Base-by-base conservation (phyloP, 2,113 vertebrate genomes). In the Verasper variegatus region DNA sequence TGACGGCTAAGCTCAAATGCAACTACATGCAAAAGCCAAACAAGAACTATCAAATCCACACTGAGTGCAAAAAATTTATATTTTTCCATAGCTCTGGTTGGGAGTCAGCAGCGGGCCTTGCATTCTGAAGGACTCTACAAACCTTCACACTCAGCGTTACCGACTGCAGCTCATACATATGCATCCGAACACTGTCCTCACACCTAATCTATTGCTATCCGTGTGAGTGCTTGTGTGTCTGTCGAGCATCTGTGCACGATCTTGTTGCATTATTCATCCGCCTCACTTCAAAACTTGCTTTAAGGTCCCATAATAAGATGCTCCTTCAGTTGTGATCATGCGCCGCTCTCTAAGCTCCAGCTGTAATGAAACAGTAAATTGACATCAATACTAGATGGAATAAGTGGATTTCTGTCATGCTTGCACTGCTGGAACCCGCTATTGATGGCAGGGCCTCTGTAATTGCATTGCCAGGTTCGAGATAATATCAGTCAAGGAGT, bases 351-450 rank as follows among this genome's bases (percentile, higher is more conserved):
- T 63, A 35, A 71, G 80, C 68, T 82, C 62, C 58, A 7, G 78
- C 67, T 73, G 80, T 86, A 88, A 87, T 89, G 77, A 89, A 92
- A 88, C 80, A 76, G 81, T 76, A 89, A 89, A 92, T 86, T 83
- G 68, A 81, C 84, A 85, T 91, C 87, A 79, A 89, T 88, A 86
- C 78, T 20, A 81, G 83, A 86, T 80, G 86, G 84, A 86, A 91
- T 80, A 76, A 92, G 82, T 86, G 87, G 84, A 88, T 91, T 91
- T 90, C 89, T 91, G 88, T 91, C 86, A 86, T 65, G 74, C 82
- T 74, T 55, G 64, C 81, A n/a, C 87, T 65, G 79, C 86, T 68
- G 81, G 79, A 83, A 72, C 83, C 82, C 52, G 73, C 81, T 82
- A 91, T 86, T 86, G 88, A 91, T 86, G 79, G 84, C 57, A 1